Evolutionary conservation across 2,797 vertebrate genomes (phyloP), one percentile per base, ranked within the genome.

Genomic region (Parauchenoglanis punctatus): DNA sequence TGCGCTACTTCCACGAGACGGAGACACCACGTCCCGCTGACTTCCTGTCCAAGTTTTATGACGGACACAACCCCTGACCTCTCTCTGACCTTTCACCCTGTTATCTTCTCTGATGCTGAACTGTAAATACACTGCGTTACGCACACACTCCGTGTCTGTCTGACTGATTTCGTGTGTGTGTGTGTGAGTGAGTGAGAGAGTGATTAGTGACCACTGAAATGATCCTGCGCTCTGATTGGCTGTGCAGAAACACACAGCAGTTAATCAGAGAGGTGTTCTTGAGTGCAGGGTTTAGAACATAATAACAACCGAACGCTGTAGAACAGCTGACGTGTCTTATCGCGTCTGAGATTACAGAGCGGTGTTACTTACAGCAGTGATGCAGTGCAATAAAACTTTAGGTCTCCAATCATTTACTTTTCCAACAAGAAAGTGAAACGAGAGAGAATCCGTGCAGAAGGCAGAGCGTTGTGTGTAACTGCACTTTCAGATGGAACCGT

Each of bases 41-140:
- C 92, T 99, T 99, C 94, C 91, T 99, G 89, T 98, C 97, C 90
- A 99, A 97, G 93, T 99, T 99, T 93, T 99, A 98, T 81, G 83
- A 58, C 0, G 97, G 98, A 85, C 97, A 99, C 0, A 95, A 97
- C 92, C 96, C 96, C 0, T 99, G 96, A 99, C 68, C 84, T 58
- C 85, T 90, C 78, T 88, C 73, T 89, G 87, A 90, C 82, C 90
- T 86, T 83, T 90, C 87, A 78, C 91, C 61, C 87, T 81, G 81
- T 23, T 85, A 8, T 17, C 54, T 28, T 49, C 59, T 65, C 4
- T 81, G 90, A 87, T 91, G 89, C 87, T 90, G 78, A 90, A 86
- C 86, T 96, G 95, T 96, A 96, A 96, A 96, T 96, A 96, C 86
- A 96, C 63, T 76, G 56, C 3, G 8, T 46, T 63, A 28, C 58